Evolutionary conservation across 2,797 vertebrate species (phyloP), one percentile per base, ranked within the genome.

Genomic region (Margarornis squamiger): DNA sequence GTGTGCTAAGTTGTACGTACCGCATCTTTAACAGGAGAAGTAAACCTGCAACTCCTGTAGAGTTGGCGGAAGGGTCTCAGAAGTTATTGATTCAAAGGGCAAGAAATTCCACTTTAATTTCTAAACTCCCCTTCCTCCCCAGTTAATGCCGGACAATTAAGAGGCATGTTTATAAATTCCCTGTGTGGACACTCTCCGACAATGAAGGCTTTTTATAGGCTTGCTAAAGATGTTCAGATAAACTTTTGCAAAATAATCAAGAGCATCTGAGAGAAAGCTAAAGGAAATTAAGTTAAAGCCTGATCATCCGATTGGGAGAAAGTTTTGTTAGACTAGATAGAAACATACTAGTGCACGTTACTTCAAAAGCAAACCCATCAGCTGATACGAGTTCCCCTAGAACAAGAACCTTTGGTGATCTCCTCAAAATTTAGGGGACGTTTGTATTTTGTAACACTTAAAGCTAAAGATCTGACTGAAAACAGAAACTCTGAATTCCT

Each of bases 251-350:
- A 97, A 97, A 97, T 92, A 96, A 97, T 92, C 93, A 95, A 86
- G 80, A 90, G 86, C 75, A 90, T 96, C 70, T 92, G 79, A 97
- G 91, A 93, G 88, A 93, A 95, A 95, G 63, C 84, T 91, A 76
- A 97, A 96, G 87, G 74, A 71, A 94, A 96, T 96, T 67, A 96
- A 97, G 95, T 97, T 95, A 92, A 88, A 97, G 94, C 96, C 96
- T 97, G 86, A 96, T 92, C 95, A 96, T 88, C 71, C 72, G 38
- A 86, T 21, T 78, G 75, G 82, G 90, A 86, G 90, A 97, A 98
- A 97, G 97, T 98, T 98, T 96, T 87, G 81, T 76, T 92, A 86
- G 83, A 78, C 88, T 75, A 76, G 86, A 88, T 19, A 75, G 59
- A 92, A 91, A 65, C 83, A 85, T 18, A 86, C 59, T 36, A 36